phyloP scores from a whole-genome alignment of 1,140 invertebrate genomes.

The Drosophila triauraria region DNA sequence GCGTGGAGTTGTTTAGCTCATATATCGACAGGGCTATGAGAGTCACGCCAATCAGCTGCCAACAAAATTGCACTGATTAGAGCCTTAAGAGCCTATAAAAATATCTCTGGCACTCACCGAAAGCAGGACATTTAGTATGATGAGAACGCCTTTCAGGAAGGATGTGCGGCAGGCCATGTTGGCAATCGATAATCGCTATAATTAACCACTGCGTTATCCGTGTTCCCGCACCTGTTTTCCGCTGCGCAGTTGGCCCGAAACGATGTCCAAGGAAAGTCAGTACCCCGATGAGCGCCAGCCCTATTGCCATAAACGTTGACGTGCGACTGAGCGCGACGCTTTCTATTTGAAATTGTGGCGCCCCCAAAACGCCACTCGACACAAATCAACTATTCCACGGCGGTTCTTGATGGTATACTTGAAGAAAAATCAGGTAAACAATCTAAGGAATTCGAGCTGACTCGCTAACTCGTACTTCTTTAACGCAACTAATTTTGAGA shows the following conservation, averaged over 20 bases:
- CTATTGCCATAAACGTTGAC: slow-evolving; percentile 66
- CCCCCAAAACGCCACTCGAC: slow-evolving; percentile 43
- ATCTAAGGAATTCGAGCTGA: background rate
- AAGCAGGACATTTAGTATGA: slow-evolving; percentile 74
- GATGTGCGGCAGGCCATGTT: slow-evolving; percentile 66
- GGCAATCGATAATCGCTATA: slow-evolving; percentile 69
- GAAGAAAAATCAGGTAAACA: slow-evolving; percentile 12
- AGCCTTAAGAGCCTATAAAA: background rate
- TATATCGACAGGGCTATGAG: slow-evolving; percentile 76
- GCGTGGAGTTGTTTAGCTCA: slow-evolving; percentile 73
- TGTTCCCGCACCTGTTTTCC: slow-evolving; percentile 19
- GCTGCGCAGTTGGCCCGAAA: slow-evolving; percentile 53
- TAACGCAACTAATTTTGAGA: background rate
- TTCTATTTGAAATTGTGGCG: slow-evolving; percentile 76
- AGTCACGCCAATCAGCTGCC: slow-evolving; percentile 75
- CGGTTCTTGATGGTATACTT: slow-evolving; percentile 14
- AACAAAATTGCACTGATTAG: slow-evolving; percentile 3
- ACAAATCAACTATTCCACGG: slow-evolving; percentile 48
- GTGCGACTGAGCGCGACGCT: slow-evolving; percentile 67
- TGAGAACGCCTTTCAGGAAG: slow-evolving; percentile 71
- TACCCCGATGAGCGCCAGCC: slow-evolving; percentile 43
- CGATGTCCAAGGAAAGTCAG: slow-evolving; percentile 15
- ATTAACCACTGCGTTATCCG: slow-evolving; percentile 45
- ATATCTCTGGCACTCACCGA: slow-evolving; percentile 75
- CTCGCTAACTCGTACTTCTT: background rate